Evolutionary conservation across 2,113 vertebrate genomes (phyloP).

Genomic region (Phodopus roborovskii): DNA sequence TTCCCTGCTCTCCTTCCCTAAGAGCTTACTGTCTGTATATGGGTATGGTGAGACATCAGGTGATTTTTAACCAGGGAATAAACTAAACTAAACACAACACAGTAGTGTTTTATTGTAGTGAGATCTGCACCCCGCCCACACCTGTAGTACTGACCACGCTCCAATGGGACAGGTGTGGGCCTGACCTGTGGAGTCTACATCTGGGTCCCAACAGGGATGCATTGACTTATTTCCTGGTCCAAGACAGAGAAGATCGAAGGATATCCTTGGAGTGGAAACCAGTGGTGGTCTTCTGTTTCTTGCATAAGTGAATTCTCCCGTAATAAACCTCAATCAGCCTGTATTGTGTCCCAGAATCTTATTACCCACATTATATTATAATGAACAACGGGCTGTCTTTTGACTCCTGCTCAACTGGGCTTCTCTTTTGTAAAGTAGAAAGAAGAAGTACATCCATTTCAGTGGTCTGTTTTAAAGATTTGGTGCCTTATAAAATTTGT

Average conservation of each 20-base stretch:
- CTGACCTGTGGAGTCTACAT: no score
- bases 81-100: background rate
- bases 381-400: background rate
- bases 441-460: background rate
- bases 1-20: background rate
- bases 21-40: background rate
- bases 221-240: no score
- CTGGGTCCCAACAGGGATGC: no score
- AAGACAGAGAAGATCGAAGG: no score
- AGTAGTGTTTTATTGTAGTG: background rate
- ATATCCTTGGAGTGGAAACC: no score
- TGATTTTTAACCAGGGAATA: background rate
- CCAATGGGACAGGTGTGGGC: no score
- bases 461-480: background rate
- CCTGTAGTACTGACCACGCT: no score
- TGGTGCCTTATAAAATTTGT: background rate
- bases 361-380: background rate
- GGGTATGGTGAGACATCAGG: background rate
- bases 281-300: no score
- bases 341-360: no score
- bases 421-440: constrained; percentile 9
- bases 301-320: no score
- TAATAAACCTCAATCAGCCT: no score
- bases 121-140: no score
- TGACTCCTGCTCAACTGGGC: background rate